These are phyloP conservation scores for Glossophaga mutica DNA, from an alignment of 2,797 vertebrate species.

Conservation along the genomic window DNA sequence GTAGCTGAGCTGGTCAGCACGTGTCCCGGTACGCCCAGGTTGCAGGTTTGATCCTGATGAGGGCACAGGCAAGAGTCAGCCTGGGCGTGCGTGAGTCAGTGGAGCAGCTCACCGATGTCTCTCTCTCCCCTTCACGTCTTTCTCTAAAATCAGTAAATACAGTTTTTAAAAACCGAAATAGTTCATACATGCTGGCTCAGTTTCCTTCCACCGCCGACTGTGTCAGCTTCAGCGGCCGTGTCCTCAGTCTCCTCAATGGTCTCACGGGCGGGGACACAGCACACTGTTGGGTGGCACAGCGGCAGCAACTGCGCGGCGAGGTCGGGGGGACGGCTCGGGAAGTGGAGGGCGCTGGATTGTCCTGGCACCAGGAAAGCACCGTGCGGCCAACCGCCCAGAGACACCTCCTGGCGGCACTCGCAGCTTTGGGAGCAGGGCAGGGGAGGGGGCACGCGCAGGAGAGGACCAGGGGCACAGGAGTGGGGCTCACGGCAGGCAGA, in stretches of 20 bases:
- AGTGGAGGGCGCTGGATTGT: neutral
- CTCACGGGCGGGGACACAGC: neutral
- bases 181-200: neutral
- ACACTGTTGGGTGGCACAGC: no score
- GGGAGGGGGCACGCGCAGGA: neutral
- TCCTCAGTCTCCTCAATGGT: neutral
- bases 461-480: neutral
- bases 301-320: no score
- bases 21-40: neutral
- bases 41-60: no score
- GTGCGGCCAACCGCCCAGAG: neutral
- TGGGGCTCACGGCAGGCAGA: neutral
- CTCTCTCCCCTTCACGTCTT: neutral
- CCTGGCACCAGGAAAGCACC: neutral
- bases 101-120: neutral
- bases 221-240: neutral
- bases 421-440: rapidly evolving
- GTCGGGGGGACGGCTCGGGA: neutral
- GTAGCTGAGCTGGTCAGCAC: neutral
- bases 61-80: no score
- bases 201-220: neutral
- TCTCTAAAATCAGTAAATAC: no score
- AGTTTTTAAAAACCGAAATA: neutral
- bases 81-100: neutral
- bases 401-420: neutral